Evolutionary conservation across 2,113 vertebrate species (phyloP), one percentile per base, ranked within the genome.

Genomic region (Pycnonotus jocosus): DNA sequence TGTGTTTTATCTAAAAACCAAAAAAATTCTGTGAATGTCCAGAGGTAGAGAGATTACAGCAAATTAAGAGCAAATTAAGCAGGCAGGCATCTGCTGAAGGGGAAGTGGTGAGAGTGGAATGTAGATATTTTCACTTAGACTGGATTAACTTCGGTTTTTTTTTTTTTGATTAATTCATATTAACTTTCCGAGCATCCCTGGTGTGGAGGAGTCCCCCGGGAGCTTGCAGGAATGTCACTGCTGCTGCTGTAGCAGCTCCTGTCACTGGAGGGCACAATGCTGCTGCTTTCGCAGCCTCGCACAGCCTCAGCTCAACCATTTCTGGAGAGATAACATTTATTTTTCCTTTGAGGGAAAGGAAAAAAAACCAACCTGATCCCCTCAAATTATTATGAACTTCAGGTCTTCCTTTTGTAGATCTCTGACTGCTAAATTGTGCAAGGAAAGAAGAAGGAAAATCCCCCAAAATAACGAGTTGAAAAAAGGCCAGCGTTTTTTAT

Each of bases 261-360:
- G 94, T 94, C 95, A 94, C 95, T 93, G 90, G 94, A 97, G 94
- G 96, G 94, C 95, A 96, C 69, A 90, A 84, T 96, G 85, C 72
- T 74, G 94, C 95, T 96, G 94, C 90, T 93, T 81, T 96, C 51
- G 0, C 71, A 58, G 74, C 37, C 74, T 80, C 35, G 9, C 73
- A 20, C 50, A 20, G 60, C 23, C 68, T 93, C 84, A 40, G 64
- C 88, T 44, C 70, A 7, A 10, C 6, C 5, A 48, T 19, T 88
- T 87, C 47, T 53, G 21, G 78, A 42, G 1, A 76, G 78, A 51
- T 56, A 23, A 71, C 10, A 0, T 19, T 27, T 31, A 48, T n/a
- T 42, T 31, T 28, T 30, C 31, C 12, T 58, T 76, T 30, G 2
- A 13, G 5, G 17, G 8, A 16, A 35, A 81, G 60, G 62, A 51